Conservation (phyloP, 2,797 vertebrate genomes). For the Gambelia wislizenii region DNA sequence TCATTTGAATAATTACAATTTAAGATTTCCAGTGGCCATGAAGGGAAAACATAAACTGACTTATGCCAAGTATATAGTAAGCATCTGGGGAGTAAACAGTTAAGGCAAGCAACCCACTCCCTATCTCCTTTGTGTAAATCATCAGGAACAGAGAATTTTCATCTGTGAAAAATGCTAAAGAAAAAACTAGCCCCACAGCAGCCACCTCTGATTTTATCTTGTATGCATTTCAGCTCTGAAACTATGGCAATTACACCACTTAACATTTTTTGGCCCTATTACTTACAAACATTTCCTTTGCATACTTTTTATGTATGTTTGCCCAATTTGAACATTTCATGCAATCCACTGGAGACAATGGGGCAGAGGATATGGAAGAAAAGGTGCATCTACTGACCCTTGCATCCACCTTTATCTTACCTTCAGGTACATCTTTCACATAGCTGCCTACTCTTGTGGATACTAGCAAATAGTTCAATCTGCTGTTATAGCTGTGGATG, state of each 20-base stretch:
- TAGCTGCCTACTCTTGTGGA: background rate
- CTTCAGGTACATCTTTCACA: background rate
- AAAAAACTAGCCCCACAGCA: background rate
- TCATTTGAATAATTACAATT: conserved; percentile 6
- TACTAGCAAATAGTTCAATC: background rate
- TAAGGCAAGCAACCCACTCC: background rate
- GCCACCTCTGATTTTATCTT: background rate
- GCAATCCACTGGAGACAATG: background rate
- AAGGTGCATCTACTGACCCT: background rate
- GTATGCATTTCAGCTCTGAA: background rate
- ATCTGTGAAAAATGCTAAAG: background rate
- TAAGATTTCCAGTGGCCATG: conserved; percentile 47
- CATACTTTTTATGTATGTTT: too few species aligned
- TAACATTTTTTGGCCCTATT: background rate
- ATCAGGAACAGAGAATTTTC: background rate
- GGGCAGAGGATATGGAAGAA: background rate
- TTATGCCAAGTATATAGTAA: background rate
- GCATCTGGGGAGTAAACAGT: background rate
- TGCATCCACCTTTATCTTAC: background rate
- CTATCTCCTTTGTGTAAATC: background rate
- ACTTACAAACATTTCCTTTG: background rate
- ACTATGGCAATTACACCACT: background rate
- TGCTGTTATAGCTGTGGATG: background rate
- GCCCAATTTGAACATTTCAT: background rate
- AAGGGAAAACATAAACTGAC: background rate